Evolutionary conservation across 2,888 invertebrate genomes (phyloP), one percentile per base, ranked within the genome.

Genomic region (Neoscelio sp.): DNA sequence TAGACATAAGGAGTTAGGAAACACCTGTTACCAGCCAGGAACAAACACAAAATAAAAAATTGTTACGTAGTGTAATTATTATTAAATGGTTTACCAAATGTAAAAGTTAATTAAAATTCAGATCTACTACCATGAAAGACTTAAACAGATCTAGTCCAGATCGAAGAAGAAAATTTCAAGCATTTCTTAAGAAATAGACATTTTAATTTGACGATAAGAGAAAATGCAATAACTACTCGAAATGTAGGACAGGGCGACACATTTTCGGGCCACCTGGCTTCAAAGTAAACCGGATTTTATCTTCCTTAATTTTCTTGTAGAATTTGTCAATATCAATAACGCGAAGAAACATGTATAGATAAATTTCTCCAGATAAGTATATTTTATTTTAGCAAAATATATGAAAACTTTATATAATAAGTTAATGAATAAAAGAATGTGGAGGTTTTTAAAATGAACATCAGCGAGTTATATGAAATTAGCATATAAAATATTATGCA

Each of bases 401-500:
- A 28, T 12, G 2, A 18, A 15, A 48, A 48, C 18, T 58, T 68
- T 62, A 52, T 20, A 38, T 46, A 70, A 70, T 28, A 10, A 15
- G 13, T 46, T 44, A 46, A 68, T 26, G 46, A 35, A 56, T 20
- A 33, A 15, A 44, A 6, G 26, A 10, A 10, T 35, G 38, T 33
- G 38, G 17, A 35, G 3, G 15, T 17, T 17, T 20, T 44, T n/a
- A n/a, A 44, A 42, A 65, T 33, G n/a, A 35, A 50, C 30, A 48
- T 13, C 33, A 5, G 5, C n/a, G 8, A 20, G 15, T 15, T 3
- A 1, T 1, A 26, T 2, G 26, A 28, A 50, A 65, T 56, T 74
- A 74, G 48, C 73, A 58, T 74, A 65, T 48, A 58, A 48, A 65
- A 42, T 74, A 26, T 65, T 74, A 65, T 15, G 56, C 10, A 74